phyloP scores from a whole-genome alignment of 2,888 invertebrate genomes.

The Tromatobia lineatoria region DNA sequence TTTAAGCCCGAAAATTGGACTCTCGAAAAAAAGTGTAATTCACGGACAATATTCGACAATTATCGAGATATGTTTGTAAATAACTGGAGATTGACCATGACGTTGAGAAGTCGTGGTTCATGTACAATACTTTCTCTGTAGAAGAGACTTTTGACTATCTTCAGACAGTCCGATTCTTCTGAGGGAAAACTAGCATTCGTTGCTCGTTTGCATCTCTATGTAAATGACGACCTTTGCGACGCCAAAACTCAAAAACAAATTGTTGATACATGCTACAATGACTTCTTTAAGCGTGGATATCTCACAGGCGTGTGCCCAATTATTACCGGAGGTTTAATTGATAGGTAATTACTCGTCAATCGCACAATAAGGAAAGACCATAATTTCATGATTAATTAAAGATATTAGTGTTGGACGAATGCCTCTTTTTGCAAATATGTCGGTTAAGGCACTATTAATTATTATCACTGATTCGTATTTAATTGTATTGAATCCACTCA shows the following conservation, averaged over 20 bases:
- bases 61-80: slow-evolving; percentile 5
- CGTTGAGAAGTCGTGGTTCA: no score
- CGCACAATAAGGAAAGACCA: slow-evolving; percentile 59
- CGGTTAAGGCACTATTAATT: background rate
- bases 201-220: no score
- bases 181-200: no score
- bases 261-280: no score
- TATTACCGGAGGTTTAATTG: background rate
- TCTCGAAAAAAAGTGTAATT: background rate
- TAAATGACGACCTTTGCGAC: no score
- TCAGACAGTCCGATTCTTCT: no score
- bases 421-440: background rate
- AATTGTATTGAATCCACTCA: no score
- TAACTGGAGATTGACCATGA: background rate
- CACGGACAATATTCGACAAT: background rate
- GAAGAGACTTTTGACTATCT: no score
- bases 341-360: slow-evolving; percentile 50
- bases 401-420: slow-evolving; percentile 24
- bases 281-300: no score
- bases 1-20: background rate
- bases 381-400: slow-evolving; percentile 38
- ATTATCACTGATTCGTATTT: background rate
- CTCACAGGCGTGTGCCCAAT: no score
- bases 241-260: no score
- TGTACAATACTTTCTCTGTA: no score